Conservation (phyloP, 1,140 invertebrate species). For the Lucilia cuprina region DNA sequence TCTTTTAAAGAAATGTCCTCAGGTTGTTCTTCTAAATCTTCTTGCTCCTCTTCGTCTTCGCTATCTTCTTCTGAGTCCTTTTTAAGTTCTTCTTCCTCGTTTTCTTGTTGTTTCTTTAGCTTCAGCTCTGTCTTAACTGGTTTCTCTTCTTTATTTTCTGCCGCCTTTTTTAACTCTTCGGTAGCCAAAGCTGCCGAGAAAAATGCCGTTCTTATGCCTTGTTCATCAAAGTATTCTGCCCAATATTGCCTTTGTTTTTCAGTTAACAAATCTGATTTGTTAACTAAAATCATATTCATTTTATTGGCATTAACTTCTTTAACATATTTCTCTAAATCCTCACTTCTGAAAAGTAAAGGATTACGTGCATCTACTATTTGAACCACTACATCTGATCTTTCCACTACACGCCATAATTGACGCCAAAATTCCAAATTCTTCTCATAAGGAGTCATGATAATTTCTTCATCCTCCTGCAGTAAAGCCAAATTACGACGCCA, state of each 20-base stretch:
- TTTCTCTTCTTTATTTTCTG: conserved; percentile 54
- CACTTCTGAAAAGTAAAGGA: conserved; percentile 91
- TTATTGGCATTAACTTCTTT: conserved; percentile 82
- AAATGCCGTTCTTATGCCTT: conserved; percentile 76
- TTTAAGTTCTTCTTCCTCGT: conserved; percentile 61
- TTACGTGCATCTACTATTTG: conserved; percentile 98
- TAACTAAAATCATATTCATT: conserved; percentile 86
- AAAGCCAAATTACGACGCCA: conserved; percentile 85
- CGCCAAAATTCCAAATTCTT: conserved; percentile 98
- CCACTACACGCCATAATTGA: conserved; percentile 97
- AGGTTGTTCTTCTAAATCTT: conserved; percentile 40
- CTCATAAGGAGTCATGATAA: conserved; percentile 95
- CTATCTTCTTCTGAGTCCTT: conserved; percentile 49
- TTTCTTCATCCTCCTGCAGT: conserved; percentile 81
- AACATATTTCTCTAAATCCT: conserved; percentile 94
- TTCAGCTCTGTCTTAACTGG: conserved; percentile 7
- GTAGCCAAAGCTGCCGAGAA: conserved; percentile 78
- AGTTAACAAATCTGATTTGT: conserved; percentile 96
- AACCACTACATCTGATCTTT: conserved; percentile 93
- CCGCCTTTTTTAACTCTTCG: conserved; percentile 65
- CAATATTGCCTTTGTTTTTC: conserved; percentile 81
- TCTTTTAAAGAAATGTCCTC: conserved; percentile 40
- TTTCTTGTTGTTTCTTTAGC: conserved; percentile 45
- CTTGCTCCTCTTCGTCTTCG: conserved; percentile 43
- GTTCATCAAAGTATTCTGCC: conserved; percentile 85